Evolutionary conservation across 2,888 invertebrate genomes (phyloP), one percentile per base, ranked within the genome.

Genomic region (Hypercompe scribonia): DNA sequence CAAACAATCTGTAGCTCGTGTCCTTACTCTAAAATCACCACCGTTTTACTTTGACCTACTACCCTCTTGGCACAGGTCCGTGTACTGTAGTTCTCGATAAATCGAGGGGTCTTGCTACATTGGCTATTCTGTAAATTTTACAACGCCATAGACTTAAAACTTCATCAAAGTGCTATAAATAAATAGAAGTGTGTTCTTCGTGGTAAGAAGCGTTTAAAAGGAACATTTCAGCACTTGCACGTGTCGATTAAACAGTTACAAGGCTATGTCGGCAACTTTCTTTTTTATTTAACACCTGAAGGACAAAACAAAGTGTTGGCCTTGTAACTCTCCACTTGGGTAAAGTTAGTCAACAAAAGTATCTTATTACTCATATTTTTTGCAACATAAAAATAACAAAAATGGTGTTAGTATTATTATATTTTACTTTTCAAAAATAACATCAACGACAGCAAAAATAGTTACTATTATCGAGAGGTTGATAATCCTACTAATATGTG

Each of bases 81-180:
- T 78, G 73, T 15, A 24, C 68, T 39, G 75, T 70, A 70, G 71
- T 64, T 31, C 67, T 73, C 66, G 72, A 72, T 67, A 68, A 68
- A 71, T 61, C 46, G 36, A 81, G 74, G 73, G 90, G 0, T 86
- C 90, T 75, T 70, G n/a, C 5, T 78, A 75, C 54, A 80, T 68
- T 90, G 90, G 91, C 83, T 73, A 71, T 65, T 81, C 82, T 84
- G 81, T 87, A 89, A 88, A 90, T 90, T 93, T 92, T 90, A 93
- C 89, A 87, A 79, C 85, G 81, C 83, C 82, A 86, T 91, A 88
- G 90, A 90, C 88, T 90, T 91, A 87, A 91, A 92, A 92, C 87
- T 93, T 91, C 89, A 90, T 91, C 91, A 91, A 93, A 93, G 89
- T 87, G 87, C 85, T 86, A 87, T 92, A 91, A 93, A 91, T 90